Conservation (phyloP, 1,140 invertebrate species). For the Drosophila equinoxialis region DNA sequence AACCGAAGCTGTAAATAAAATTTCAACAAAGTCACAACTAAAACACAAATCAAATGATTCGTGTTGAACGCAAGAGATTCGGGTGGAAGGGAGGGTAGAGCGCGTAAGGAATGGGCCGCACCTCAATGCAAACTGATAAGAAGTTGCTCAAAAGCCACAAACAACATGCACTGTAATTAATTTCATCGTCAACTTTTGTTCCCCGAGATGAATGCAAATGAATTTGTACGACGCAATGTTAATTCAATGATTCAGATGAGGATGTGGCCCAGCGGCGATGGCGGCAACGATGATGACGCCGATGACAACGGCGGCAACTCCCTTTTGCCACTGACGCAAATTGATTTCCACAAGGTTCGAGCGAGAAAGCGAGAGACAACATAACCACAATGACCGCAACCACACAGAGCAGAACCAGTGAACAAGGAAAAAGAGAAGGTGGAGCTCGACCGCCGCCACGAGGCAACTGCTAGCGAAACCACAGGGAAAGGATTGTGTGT, state of each 20-base stretch:
- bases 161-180: constrained; percentile 63
- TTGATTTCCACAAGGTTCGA: constrained; percentile 47
- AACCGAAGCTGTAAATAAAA: constrained; percentile 24
- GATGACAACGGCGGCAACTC: constrained; percentile 16
- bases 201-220: constrained; percentile 64
- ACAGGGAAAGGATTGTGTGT: constrained; percentile 60
- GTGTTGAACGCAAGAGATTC: constrained; percentile 3
- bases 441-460: constrained; percentile 4
- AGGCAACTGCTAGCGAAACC: constrained; percentile 37
- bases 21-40: constrained; percentile 25
- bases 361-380: constrained; percentile 11
- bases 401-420: constrained; percentile 31
- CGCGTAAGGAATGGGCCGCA: constrained; percentile 35
- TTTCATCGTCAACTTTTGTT: constrained; percentile 41
- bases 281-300: not conserved
- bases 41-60: constrained; percentile 47
- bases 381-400: constrained; percentile 46
- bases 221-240: constrained; percentile 60
- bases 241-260: constrained; percentile 49
- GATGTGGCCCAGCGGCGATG: constrained; percentile 21
- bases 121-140: constrained; percentile 47
- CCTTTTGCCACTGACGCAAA: constrained; percentile 49
- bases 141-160: constrained; percentile 42
- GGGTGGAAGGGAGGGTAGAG: not conserved
- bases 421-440: constrained; percentile 12